Evolutionary conservation across 1,140 invertebrate genomes (phyloP).

Genomic region (Dryas iulia): DNA sequence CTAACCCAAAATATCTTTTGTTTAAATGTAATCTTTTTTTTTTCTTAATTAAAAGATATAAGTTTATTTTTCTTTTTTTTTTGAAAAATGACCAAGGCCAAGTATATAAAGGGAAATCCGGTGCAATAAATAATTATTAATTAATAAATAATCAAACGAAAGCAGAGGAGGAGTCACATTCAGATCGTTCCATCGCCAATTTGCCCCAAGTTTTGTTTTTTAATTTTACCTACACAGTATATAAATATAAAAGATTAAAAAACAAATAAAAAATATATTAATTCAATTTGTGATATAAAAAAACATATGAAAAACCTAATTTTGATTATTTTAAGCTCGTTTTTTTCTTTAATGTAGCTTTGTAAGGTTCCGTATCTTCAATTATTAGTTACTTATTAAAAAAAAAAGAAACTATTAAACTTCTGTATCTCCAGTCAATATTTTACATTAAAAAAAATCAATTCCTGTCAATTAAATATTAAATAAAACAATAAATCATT

Average conservation of each 20-base stretch:
- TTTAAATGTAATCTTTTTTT: no score
- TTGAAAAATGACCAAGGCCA: background rate
- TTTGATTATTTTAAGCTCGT: background rate
- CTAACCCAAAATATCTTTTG: no score
- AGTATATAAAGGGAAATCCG: conserved; percentile 10
- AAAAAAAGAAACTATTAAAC: no score
- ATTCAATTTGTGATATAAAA: no score
- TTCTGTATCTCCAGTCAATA: background rate
- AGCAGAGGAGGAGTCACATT: conserved; percentile 34
- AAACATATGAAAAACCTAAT: background rate
- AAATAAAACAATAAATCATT: no score
- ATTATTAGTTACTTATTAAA: no score
- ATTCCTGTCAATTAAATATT: no score
- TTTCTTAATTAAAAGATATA: background rate
- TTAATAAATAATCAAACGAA: conserved; percentile 45
- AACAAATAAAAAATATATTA: no score
- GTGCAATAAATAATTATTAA: conserved; percentile 46
- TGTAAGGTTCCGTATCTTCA: no score
- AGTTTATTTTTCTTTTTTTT: background rate
- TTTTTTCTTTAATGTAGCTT: background rate
- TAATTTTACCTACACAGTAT: background rate
- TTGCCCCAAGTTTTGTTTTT: background rate
- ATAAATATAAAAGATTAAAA: background rate
- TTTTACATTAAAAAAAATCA: background rate
- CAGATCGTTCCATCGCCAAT: conserved; percentile 54